Evolutionary conservation across 2,113 vertebrate genomes (phyloP), one percentile per base, ranked within the genome.

Genomic region (Electrona antarctica): DNA sequence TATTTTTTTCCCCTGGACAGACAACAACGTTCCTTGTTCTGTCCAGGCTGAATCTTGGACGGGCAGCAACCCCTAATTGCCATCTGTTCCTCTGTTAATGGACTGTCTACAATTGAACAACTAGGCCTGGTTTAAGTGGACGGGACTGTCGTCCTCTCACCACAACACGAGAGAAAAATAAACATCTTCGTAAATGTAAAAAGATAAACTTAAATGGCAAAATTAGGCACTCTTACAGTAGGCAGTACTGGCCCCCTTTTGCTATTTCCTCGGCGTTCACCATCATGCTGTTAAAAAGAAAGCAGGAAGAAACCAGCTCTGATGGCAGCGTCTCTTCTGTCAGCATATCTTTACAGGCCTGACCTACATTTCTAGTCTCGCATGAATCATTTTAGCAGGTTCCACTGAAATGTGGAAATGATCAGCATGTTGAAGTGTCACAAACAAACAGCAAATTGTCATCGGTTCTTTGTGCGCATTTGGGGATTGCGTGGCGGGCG

Each of bases 151-250:
- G 71, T 28, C 67, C 55, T 61, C 71, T 68, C 78, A 73, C 69
- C 67, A 77, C 65, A 47, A 4, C 60, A 59, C 75, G 50, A 57
- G 59, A 82, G 59, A 41, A 41, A 41, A 41, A 41, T 0, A 41
- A 41, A 41, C 3, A 41, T 41, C 3, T 41, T 41, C 5, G 1
- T 41, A 60, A 79, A 69, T 71, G 73, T 80, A 82, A 80, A 72
- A 45, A 72, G 46, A 69, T 71, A 82, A 82, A 76, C 60, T 71
- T 59, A 50, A 82, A 87, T 41, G 86, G 80, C 73, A 88, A 87
- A 21, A 88, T 87, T 77, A 91, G 89, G 90, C 90, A 89, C 87
- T 90, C 87, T 62, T 86, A 88, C 87, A 88, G 79, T 84, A 88
- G 89, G 87, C 88, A 88, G 86, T 83, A 71, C 79, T 55, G 76